Percentiles rank a stretch among this genome's conserved stretches.
These are phyloP conservation scores for Dascillus cervinus DNA, from an alignment of 2,888 invertebrate genomes.

Conservation along the genomic window DNA sequence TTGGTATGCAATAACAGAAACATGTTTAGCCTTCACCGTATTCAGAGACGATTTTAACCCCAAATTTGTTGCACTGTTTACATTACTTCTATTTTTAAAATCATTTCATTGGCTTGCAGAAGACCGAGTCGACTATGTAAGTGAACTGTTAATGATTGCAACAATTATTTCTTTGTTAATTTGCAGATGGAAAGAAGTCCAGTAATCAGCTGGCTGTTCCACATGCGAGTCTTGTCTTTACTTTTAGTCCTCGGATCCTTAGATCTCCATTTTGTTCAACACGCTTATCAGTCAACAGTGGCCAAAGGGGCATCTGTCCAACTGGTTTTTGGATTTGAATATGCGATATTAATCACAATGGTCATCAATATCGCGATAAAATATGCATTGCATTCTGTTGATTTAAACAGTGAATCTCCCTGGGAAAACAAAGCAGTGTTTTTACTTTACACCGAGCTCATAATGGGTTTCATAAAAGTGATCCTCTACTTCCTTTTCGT, in stretches of 20 bases:
- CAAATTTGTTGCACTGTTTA: conserved; percentile 95
- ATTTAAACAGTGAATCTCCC: conserved; percentile 86
- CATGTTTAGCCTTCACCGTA: conserved; percentile 97
- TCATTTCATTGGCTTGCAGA: conserved; percentile 99
- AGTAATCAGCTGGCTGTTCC: conserved; percentile 91
- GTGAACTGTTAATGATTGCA: conserved; percentile 37
- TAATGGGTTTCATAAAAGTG: conserved; percentile 75
- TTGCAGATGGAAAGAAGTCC: conserved; percentile 98
- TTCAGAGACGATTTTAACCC: conserved; percentile 98
- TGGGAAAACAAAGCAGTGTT: conserved; percentile 99
- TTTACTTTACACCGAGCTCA: conserved; percentile 89
- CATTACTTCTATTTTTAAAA: conserved; percentile 90
- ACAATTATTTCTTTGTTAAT: conserved; percentile 16
- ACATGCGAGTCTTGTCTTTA: conserved; percentile 80
- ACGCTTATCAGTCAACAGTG: conserved; percentile 89
- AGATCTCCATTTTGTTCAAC: conserved; percentile 84
- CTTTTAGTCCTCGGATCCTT: conserved; percentile 71
- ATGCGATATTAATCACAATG: conserved; percentile 91
- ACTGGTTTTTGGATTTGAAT: conserved; percentile 98
- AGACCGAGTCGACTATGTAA: conserved; percentile 97
- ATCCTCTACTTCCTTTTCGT: conserved; percentile 72
- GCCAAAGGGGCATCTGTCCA: conserved; percentile 95
- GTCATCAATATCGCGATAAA: conserved; percentile 90
- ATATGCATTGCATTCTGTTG: conserved; percentile 80
- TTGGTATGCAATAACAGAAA: conserved; percentile 99